phyloP scores from a whole-genome alignment of 1,140 invertebrate genomes.

The Trichonephila inaurata region DNA sequence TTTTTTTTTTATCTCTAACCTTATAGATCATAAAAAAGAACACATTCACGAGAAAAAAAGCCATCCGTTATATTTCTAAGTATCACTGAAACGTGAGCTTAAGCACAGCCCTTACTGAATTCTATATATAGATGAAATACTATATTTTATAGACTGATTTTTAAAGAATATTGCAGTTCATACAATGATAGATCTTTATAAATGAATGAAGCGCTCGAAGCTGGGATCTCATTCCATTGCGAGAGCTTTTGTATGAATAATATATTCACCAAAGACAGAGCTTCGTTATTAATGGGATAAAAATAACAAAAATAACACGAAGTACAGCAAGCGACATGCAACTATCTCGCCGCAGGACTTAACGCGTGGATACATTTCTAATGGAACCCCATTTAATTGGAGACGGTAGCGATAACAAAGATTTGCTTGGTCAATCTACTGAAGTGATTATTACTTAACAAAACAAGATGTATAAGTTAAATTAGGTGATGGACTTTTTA shows the following conservation, averaged over 20 bases:
- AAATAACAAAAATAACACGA: slow-evolving; percentile 1
- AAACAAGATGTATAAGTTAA: slow-evolving; percentile 26
- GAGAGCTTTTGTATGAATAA: slow-evolving; percentile 48
- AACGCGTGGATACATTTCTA: not conserved
- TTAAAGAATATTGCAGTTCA: not conserved
- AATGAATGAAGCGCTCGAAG: not conserved
- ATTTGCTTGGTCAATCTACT: slow-evolving; percentile 44
- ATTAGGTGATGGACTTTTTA: not conserved
- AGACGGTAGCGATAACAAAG: slow-evolving; percentile 46
- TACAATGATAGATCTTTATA: slow-evolving; percentile 10
- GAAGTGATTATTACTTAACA: slow-evolving; percentile 43
- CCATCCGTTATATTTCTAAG: slow-evolving; percentile 35
- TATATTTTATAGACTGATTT: slow-evolving; percentile 23
- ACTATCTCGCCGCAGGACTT: not conserved
- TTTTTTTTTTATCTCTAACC: no score
- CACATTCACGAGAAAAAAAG: not conserved
- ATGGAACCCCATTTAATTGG: slow-evolving; percentile 47
- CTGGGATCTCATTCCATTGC: not conserved
- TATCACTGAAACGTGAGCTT: slow-evolving; percentile 56
- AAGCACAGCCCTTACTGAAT: slow-evolving; percentile 15
- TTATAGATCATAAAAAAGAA: not conserved
- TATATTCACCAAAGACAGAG: slow-evolving; percentile 48
- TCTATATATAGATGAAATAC: slow-evolving; percentile 41
- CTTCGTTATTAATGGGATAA: slow-evolving; percentile 51
- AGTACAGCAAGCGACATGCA: not conserved